Evolutionary conservation across 2,888 invertebrate genomes (phyloP).

Genomic region (Gymnocheta viridis): DNA sequence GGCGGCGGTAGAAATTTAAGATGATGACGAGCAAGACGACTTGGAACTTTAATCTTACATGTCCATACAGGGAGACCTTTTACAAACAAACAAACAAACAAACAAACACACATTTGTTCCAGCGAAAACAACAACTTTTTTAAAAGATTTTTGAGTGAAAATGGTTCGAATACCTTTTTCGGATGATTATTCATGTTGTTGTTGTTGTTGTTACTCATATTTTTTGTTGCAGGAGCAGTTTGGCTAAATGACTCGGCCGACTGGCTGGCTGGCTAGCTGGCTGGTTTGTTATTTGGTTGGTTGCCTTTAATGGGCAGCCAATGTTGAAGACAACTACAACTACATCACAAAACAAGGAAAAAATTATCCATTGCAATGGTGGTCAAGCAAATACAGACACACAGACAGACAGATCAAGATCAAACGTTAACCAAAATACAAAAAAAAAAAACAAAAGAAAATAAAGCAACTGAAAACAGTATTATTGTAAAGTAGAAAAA

Average conservation of each 20-base stretch:
- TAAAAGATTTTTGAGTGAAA: slow-evolving; percentile 51
- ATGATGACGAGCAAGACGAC: slow-evolving; percentile 25
- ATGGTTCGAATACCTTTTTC: slow-evolving; percentile 50
- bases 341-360: slow-evolving; percentile 43
- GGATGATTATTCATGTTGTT: slow-evolving; percentile 37
- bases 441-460: slow-evolving; percentile 19
- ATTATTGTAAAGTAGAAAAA: slow-evolving; percentile 34
- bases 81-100: background rate
- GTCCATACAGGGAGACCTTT: background rate
- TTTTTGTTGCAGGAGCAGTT: slow-evolving; percentile 17
- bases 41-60: slow-evolving; percentile 34
- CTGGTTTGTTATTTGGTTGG: background rate
- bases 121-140: slow-evolving; percentile 36
- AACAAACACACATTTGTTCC: slow-evolving; percentile 24
- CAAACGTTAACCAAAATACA: slow-evolving; percentile 54
- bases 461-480: slow-evolving; percentile 27
- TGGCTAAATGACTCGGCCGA: slow-evolving; percentile 47
- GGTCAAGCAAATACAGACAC: slow-evolving; percentile 29
- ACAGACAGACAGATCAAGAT: slow-evolving; percentile 62
- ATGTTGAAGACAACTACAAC: slow-evolving; percentile 51
- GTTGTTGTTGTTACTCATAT: slow-evolving; percentile 17
- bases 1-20: background rate
- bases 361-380: slow-evolving; percentile 51
- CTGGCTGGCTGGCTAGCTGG: slow-evolving; percentile 10
- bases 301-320: slow-evolving; percentile 60